Evolutionary conservation across 2,888 invertebrate genomes (phyloP), one percentile per base, ranked within the genome.

Genomic region (Heliothis peltigera): DNA sequence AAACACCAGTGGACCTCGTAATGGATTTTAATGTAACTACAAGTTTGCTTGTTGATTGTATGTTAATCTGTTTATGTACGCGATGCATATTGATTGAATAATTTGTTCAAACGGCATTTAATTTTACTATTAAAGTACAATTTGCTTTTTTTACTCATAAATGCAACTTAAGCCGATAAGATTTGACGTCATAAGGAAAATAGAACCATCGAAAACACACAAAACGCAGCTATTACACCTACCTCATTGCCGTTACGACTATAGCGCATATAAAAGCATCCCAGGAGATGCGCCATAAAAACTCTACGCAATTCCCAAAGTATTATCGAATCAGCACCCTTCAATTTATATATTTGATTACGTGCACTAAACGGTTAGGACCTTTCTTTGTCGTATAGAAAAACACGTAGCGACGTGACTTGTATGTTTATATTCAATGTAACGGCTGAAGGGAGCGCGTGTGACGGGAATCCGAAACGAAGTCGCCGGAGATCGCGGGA

Each of bases 361-460:
- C 82, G 83, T 80, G 79, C 80, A 79, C 82, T 83, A 81, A 84
- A 83, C 82, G 84, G 82, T 63, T 62, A 51, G 62, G 59, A 74
- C 77, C 81, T 81, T 80, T 75, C 78, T 79, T 79, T 77, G 79
- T 81, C 82, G 72, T 79, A 83, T 79, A 80, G 81, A 82, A 84
- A 84, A 84, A 85, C 83, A 84, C 77, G 77, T 68, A 32, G 58
- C 46, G 35, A 87, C 90, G 90, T 90, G 90, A 89, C 87, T 80
- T 78, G 89, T 76, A 72, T 89, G 81, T 79, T 84, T 85, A 88
- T 84, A 86, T 89, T 88, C 89, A 89, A 90, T 90, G 85, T 81
- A 75, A 80, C 77, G 76, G 81, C 81, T 78, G 72, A 84, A 82
- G 84, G 84, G 83, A 79, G 60, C 56, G 58, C 52, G 53, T 79